Evolutionary conservation across 2,888 invertebrate genomes (phyloP).

Genomic region (Palloptera scutellata): DNA sequence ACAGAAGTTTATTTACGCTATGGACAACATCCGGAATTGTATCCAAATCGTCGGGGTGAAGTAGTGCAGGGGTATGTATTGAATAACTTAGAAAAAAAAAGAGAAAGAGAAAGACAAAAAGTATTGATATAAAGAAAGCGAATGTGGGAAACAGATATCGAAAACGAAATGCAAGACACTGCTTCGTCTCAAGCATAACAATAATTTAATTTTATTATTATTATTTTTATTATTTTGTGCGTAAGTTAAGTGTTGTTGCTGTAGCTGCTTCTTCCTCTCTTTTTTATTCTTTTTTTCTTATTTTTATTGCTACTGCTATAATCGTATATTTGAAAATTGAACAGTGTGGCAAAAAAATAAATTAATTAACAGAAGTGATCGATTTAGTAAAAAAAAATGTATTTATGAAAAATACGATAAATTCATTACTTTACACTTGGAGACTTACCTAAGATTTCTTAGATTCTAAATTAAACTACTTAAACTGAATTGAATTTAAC

Average conservation of each 20-base stretch:
- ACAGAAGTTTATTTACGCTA: constrained; percentile 89
- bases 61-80: constrained; percentile 79
- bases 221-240: constrained; percentile 34
- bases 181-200: constrained; percentile 35
- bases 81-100: constrained; percentile 29
- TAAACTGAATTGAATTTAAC: no score
- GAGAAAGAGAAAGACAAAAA: constrained; percentile 15
- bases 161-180: constrained; percentile 47
- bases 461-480: no score
- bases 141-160: constrained; percentile 43
- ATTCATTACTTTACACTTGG: no score
- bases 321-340: constrained; percentile 16
- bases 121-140: constrained; percentile 29
- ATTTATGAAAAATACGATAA: no score
- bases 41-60: constrained; percentile 89
- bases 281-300: constrained; percentile 34
- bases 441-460: no score
- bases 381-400: no score
- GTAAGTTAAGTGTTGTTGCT: constrained; percentile 46
- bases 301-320: constrained; percentile 42
- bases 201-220: constrained; percentile 43
- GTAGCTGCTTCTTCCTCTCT: constrained; percentile 28
- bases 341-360: no score
- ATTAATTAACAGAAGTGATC: no score
- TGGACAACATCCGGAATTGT: constrained; percentile 92